These are phyloP conservation scores for Danio albolineatus DNA, from an alignment of 2,797 vertebrate species.

Conservation along the genomic window DNA sequence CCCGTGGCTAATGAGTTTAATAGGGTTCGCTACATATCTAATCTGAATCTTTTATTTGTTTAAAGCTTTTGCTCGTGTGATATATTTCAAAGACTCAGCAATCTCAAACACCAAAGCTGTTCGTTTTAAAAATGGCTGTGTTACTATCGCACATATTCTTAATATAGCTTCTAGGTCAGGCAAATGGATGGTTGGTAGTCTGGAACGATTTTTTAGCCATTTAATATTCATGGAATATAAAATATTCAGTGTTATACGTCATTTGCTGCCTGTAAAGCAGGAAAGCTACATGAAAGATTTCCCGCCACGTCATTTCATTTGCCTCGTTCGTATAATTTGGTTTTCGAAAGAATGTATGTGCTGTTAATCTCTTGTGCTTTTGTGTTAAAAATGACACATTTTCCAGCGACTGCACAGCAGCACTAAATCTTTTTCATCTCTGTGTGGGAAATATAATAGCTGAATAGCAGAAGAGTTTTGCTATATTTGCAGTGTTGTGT, in stretches of 20 bases:
- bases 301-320: constrained; percentile 59
- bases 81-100: constrained; percentile 26
- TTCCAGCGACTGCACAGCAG: neutral
- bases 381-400: constrained; percentile 77
- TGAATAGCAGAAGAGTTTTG: constrained; percentile 22
- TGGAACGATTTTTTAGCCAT: constrained; percentile 47
- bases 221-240: constrained; percentile 58
- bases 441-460: constrained; percentile 10
- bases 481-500: constrained; percentile 16
- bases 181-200: constrained; percentile 49
- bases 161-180: constrained; percentile 49
- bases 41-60: neutral
- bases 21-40: neutral
- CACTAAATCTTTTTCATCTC: constrained; percentile 3
- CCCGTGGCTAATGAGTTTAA: constrained; percentile 22
- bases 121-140: constrained; percentile 18
- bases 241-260: constrained; percentile 53
- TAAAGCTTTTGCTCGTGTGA: neutral
- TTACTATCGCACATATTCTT: constrained; percentile 13
- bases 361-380: constrained; percentile 73
- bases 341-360: constrained; percentile 75
- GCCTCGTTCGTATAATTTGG: constrained; percentile 66
- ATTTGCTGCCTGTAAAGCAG: constrained; percentile 41
- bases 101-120: constrained; percentile 14
- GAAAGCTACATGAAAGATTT: constrained; percentile 45